Base-by-base conservation (phyloP, 2,888 invertebrate genomes). In the Mythimna ferrago region DNA sequence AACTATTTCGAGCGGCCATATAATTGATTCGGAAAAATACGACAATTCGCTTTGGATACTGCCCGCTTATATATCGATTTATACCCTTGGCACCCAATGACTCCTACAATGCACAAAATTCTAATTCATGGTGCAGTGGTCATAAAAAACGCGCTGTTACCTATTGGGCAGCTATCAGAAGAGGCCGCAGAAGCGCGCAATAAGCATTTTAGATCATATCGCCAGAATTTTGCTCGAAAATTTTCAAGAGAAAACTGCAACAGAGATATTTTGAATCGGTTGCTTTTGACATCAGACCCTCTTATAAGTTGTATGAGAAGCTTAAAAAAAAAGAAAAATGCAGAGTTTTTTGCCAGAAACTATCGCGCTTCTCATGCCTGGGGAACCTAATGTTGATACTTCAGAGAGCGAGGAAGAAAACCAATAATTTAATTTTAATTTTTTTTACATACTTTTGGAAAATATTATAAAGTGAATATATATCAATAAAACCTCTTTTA, bases 131-230 rank as follows among this genome's bases (percentile, higher is more conserved):
- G 32, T 57, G 57, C 32, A 57, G 32, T 57, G 57, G 2, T 57
- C 57, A 57, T 60, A 87, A 65, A 77, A 84, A 54, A 60, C 60
- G 85, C 88, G 32, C 68, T 89, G 41, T 69, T 91, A 32, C 88
- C 88, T 14, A 88, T 89, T 51, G 88, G 86, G 6, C 85, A 84
- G 61, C 73, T 89, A 38, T 88, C 86, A 21, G 87, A 90, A 77
- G 88, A 89, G 77, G 87, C 89, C 35, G 82, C 86, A 26, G 80
- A 78, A 56, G 72, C 78, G 32, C 63, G 86, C 16, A 88, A 89
- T 66, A 89, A 88, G 65, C 80, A 87, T 76, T 87, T 86, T 66
- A 62, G 85, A 19, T 35, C 41, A 38, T 87, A 85, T 66, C 64
- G 88, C 19, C 61, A 77, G 44, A 66, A 86, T 9, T 53, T 53